phyloP scores from a whole-genome alignment of 2,113 vertebrate species.

The Microtus ochrogaster region DNA sequence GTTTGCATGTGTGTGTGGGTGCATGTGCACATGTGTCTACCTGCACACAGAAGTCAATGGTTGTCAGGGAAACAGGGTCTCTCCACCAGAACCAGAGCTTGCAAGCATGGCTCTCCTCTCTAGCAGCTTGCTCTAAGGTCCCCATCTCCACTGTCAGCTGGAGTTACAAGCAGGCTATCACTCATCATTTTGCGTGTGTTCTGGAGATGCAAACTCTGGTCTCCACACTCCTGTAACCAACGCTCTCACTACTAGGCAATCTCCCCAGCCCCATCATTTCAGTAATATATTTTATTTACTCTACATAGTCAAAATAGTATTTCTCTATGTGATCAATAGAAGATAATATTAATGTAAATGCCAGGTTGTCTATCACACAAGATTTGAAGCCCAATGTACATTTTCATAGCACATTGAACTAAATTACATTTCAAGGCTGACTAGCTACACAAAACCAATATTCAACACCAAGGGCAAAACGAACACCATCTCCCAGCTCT shows the following conservation, averaged over 20 bases:
- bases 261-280: neutral
- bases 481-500: neutral
- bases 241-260: neutral
- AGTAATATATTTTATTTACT: constrained; percentile 24
- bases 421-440: neutral
- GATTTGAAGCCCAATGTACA: neutral
- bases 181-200: too few species aligned
- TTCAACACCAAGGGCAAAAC: neutral
- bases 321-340: neutral
- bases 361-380: neutral
- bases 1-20: neutral
- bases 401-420: neutral
- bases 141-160: neutral
- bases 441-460: neutral
- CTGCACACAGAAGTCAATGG: neutral
- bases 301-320: neutral
- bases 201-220: neutral
- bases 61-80: neutral
- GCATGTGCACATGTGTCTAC: neutral
- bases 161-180: neutral
- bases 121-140: neutral
- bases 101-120: neutral
- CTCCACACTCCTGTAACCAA: neutral
- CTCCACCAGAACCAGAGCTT: neutral
- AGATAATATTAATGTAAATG: neutral